Evolutionary conservation across 1,140 invertebrate species (phyloP).

Genomic region (Drosophila serrata): DNA sequence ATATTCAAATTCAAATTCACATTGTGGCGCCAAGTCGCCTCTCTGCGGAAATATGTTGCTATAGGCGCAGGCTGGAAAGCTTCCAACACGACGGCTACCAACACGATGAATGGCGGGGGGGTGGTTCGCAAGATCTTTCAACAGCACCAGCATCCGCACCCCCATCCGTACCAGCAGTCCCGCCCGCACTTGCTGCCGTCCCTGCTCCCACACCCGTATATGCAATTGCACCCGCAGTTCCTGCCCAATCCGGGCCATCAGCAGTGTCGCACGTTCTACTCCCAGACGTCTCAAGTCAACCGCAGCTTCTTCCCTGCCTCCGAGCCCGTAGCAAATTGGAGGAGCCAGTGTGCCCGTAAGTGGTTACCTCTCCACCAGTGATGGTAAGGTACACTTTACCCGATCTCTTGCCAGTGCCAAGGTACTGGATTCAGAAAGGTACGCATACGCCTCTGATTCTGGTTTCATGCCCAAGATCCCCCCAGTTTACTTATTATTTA

Average conservation of each 20-base stretch:
- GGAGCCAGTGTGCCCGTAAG: constrained; percentile 57
- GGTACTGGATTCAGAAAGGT: neutral
- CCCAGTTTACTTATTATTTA: neutral
- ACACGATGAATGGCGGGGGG: constrained; percentile 30
- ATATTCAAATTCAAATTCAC: constrained; percentile 3
- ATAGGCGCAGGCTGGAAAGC: constrained; percentile 21
- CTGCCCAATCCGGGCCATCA: constrained; percentile 2
- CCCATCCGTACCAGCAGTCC: neutral
- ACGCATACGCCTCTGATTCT: neutral
- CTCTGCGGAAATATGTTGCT: constrained; percentile 24
- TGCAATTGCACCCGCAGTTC: constrained; percentile 11
- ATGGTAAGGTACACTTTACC: neutral
- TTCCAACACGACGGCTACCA: constrained; percentile 26
- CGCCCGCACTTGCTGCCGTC: neutral
- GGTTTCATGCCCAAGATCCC: neutral
- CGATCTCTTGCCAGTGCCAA: too few relatives aligned
- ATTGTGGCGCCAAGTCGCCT: constrained; percentile 15
- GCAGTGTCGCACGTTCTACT: constrained; percentile 20
- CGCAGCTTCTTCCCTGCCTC: neutral
- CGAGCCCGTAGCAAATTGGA: constrained; percentile 30
- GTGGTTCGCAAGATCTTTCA: constrained; percentile 34
- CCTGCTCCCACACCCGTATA: constrained; percentile 1
- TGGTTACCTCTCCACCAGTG: constrained; percentile 17
- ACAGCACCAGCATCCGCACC: neutral
- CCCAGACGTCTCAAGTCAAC: constrained; percentile 24